A percentile compares a stretch with the other conserved stretches of the same genome.
Conservation (phyloP, 2,113 vertebrate genomes). For the Xiphophorus hellerii region DNA sequence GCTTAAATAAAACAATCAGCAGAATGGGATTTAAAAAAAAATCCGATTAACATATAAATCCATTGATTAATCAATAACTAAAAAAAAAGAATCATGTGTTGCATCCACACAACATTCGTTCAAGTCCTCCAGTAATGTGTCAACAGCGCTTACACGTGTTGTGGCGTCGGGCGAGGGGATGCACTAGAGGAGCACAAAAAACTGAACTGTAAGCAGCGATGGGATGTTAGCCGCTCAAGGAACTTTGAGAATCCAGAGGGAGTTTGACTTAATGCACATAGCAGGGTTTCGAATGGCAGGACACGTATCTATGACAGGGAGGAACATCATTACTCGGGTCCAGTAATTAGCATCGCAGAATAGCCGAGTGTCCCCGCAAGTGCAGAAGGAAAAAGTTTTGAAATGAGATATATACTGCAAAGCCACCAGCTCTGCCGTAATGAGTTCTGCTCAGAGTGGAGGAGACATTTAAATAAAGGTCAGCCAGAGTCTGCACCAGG, state of each 20-base stretch:
- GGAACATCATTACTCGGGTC: slow-evolving; percentile 71
- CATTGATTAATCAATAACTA: too few species aligned
- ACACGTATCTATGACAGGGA: slow-evolving; percentile 56
- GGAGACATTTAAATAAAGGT: slow-evolving; percentile 86
- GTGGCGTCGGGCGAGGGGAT: slow-evolving; percentile 35
- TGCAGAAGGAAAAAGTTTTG: slow-evolving; percentile 67
- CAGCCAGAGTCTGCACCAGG: slow-evolving; percentile 73
- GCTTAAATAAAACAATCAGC: too few species aligned
- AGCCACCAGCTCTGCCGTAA: slow-evolving; percentile 78
- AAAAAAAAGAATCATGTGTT: too few species aligned
- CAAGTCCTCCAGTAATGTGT: slow-evolving; percentile 30
- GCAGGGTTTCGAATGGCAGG: slow-evolving; percentile 53
- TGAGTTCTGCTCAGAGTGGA: slow-evolving; percentile 78
- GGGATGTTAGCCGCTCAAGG: slow-evolving; percentile 62
- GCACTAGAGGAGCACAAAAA: slow-evolving; percentile 11
- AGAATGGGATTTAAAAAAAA: too few species aligned
- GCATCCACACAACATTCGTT: slow-evolving; percentile 20
- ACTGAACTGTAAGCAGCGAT: slow-evolving; percentile 36
- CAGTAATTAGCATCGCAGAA: slow-evolving; percentile 71
- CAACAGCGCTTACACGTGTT: slow-evolving; percentile 21
- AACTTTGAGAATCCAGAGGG: slow-evolving; percentile 55
- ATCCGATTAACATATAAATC: too few species aligned
- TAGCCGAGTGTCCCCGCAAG: slow-evolving; percentile 64
- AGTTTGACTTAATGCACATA: slow-evolving; percentile 51
- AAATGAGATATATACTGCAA: slow-evolving; percentile 72